phyloP scores from a whole-genome alignment of 2,888 invertebrate species.

The Neoascia interrupta region DNA sequence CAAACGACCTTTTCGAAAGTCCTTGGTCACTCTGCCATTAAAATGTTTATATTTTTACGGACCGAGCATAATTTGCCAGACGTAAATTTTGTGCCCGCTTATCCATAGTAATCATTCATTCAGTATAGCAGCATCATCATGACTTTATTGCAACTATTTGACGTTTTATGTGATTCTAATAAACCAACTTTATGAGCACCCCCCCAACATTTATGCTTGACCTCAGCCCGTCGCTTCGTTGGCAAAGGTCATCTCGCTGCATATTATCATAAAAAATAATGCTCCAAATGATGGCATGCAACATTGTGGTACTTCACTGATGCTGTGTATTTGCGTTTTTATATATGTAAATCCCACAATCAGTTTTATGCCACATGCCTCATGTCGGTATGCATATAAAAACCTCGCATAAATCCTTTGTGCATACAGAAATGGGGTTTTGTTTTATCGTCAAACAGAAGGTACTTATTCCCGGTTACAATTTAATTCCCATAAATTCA shows the following conservation, averaged over 20 bases:
- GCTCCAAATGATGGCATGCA: not conserved
- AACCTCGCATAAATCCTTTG: slow-evolving; percentile 38
- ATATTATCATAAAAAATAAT: not conserved
- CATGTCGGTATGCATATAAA: slow-evolving; percentile 17
- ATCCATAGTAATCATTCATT: not conserved
- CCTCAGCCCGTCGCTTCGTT: not conserved
- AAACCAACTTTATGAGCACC: slow-evolving; percentile 16
- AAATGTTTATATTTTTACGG: not conserved
- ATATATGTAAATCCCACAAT: slow-evolving; percentile 18
- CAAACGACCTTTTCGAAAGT: not conserved
- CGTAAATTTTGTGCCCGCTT: not conserved
- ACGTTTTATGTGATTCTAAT: slow-evolving; percentile 17
- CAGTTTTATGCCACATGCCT: slow-evolving; percentile 14
- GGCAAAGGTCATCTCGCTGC: slow-evolving; percentile 8
- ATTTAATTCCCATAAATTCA: slow-evolving; percentile 55
- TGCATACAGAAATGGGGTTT: too few relatives aligned
- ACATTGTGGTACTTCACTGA: not conserved
- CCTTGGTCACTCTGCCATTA: not conserved
- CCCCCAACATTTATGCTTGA: slow-evolving; percentile 2
- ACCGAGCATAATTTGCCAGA: not conserved
- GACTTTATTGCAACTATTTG: slow-evolving; percentile 1
- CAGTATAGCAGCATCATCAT: not conserved
- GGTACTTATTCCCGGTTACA: slow-evolving; percentile 32
- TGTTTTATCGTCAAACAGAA: too few relatives aligned
- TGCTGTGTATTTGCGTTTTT: too few relatives aligned